A percentile compares a stretch with the other conserved stretches of the same genome.
These are phyloP conservation scores for Glossosoma conforme DNA, from an alignment of 1,140 invertebrate species.

Conservation along the genomic window DNA sequence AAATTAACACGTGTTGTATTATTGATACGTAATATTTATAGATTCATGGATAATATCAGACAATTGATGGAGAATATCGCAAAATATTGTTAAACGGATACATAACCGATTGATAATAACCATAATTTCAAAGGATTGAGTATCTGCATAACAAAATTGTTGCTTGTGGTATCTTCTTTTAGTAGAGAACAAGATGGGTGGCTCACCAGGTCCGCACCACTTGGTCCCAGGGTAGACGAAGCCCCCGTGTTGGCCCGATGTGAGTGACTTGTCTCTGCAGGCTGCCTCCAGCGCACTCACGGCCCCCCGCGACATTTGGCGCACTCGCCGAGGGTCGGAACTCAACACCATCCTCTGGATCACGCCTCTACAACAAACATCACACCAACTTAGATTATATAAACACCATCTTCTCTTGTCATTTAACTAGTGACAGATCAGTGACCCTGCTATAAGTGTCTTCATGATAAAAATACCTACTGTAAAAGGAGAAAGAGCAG, in stretches of 20 bases:
- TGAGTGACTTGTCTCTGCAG: constrained; percentile 42
- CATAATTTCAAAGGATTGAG: too few relatives aligned
- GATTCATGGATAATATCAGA: too few relatives aligned
- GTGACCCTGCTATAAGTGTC: too few relatives aligned
- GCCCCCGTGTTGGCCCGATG: constrained; percentile 38
- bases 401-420: neutral
- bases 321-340: constrained; percentile 54
- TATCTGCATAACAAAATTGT: too few relatives aligned
- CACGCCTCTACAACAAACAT: constrained; percentile 43
- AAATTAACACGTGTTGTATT: too few relatives aligned
- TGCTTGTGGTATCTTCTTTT: neutral
- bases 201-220: constrained; percentile 65
- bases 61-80: too few relatives aligned
- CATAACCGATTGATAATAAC: too few relatives aligned
- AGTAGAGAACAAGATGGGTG: neutral
- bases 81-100: too few relatives aligned
- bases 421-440: neutral
- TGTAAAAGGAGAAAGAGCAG: too few relatives aligned
- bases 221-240: constrained; percentile 61
- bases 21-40: too few relatives aligned
- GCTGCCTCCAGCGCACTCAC: constrained; percentile 56
- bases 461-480: too few relatives aligned
- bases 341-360: constrained; percentile 57
- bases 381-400: neutral
- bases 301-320: constrained; percentile 56